Evolutionary conservation across 2,113 vertebrate genomes (phyloP), one percentile per base, ranked within the genome.

Genomic region (Otus sunia): DNA sequence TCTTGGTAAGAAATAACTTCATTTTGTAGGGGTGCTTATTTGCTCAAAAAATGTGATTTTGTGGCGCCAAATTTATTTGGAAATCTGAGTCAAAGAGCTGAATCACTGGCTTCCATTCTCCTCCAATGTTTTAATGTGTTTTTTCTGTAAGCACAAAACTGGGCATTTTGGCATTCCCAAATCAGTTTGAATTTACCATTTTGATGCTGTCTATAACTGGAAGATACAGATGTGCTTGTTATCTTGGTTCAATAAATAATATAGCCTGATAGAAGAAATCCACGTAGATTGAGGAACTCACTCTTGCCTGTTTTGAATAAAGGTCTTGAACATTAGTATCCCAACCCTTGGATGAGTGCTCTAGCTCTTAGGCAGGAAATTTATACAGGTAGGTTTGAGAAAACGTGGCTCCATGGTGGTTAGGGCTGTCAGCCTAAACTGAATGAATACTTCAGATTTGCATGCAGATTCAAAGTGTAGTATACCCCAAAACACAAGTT

Each of bases 1-100:
- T 92, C 78, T 88, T 83, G 16, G 78, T 79, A 53, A 73, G 63
- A 90, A 94, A 41, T 39, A 96, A 92, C 58, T 94, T 93, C 60
- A 39, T 76, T 90, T 93, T 94, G 86, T 86, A 45, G 59, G 22
- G 55, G 45, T 83, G 71, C 93, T 95, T 92, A 93, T 92, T 86
- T 80, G 39, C n/a, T 73, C 7, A 90, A 79, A 88, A 92, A 19
- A n/a, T 22, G 15, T 82, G 43, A 68, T 68, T 94, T 75, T 90
- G 58, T 58, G 27, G 71, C 43, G 86, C 18, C 8, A 20, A 88
- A 90, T 10, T 79, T 94, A 75, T 27, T 72, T 88, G 62, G 53
- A 86, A 86, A 62, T 39, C 34, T 92, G 47, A 94, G 23, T 52
- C 21, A 43, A 71, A 67, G 36, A 82, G 26, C 18, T 79, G 74